Percentiles rank a stretch among this genome's conserved stretches.
Evolutionary conservation across 2,797 vertebrate genomes (phyloP).

Genomic region (Chanos chanos): DNA sequence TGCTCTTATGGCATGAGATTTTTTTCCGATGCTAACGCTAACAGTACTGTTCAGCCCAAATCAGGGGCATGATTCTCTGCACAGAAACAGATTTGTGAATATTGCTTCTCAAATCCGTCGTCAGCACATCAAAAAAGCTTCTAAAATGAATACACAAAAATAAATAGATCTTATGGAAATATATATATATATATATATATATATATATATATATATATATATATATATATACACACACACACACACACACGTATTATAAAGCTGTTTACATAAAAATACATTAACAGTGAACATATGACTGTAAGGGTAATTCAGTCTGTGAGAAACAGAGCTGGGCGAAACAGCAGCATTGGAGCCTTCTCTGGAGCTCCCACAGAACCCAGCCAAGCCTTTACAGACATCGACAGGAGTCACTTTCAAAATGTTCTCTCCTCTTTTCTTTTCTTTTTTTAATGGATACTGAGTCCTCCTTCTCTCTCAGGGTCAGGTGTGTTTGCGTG

Average conservation of each 20-base stretch:
- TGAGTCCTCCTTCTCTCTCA: no score
- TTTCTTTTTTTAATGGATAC: no score
- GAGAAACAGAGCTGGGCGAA: background rate
- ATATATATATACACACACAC: conserved; percentile 44
- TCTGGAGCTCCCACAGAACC: conserved; percentile 31
- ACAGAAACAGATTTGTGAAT: conserved; percentile 59
- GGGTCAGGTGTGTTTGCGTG: no score
- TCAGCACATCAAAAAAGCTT: conserved; percentile 55
- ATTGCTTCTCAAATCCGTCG: conserved; percentile 58
- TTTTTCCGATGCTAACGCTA: conserved; percentile 57
- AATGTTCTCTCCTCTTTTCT: no score
- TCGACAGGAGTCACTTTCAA: no score
- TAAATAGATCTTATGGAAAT: conserved; percentile 69
- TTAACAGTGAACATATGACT: conserved; percentile 44
- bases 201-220: conserved; percentile 27
- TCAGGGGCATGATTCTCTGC: conserved; percentile 56
- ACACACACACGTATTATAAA: conserved; percentile 40
- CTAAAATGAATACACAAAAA: conserved; percentile 69
- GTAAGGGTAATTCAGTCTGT: conserved; percentile 48
- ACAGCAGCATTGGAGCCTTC: conserved; percentile 42
- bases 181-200: conserved; percentile 57
- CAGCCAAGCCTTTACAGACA: conserved; percentile 18
- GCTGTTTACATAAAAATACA: conserved; percentile 59
- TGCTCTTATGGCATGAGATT: conserved; percentile 45
- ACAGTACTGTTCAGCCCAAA: conserved; percentile 50